Evolutionary conservation across 2,888 invertebrate species (phyloP).

Genomic region (Acheta domesticus): DNA sequence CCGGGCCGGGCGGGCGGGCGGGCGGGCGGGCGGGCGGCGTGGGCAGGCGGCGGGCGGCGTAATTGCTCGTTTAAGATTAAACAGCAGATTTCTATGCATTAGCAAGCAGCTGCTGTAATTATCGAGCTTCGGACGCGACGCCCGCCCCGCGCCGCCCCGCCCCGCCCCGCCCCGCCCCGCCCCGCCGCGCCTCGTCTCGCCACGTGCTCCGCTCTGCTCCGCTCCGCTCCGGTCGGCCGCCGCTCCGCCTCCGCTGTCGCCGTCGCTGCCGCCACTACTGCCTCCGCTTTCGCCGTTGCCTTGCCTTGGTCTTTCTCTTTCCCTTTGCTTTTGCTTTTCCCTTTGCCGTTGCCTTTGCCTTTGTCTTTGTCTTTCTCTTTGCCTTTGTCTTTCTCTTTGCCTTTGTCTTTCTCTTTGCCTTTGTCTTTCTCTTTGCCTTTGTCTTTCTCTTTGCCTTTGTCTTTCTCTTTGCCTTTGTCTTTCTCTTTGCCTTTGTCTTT

Average conservation of each 20-base stretch:
- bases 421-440: too few relatives aligned
- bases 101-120: background rate
- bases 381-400: too few relatives aligned
- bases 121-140: background rate
- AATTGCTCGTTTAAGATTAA: constrained; percentile 7
- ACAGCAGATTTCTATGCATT: constrained; percentile 18
- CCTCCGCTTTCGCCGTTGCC: background rate
- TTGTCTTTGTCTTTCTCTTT: too few relatives aligned
- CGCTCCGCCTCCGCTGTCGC: background rate
- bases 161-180: background rate
- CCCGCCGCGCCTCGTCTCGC: background rate
- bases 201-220: background rate
- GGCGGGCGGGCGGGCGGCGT: too few relatives aligned
- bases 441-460: too few relatives aligned
- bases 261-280: background rate
- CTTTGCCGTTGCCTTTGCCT: background rate
- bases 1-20: too few relatives aligned
- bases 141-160: background rate
- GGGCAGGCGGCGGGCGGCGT: background rate
- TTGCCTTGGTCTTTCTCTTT: background rate
- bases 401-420: too few relatives aligned
- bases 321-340: background rate
- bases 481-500: too few relatives aligned
- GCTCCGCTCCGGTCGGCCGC: background rate
- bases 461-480: too few relatives aligned